Evolutionary conservation across 2,113 vertebrate species (phyloP).

Genomic region (Notothenia coriiceps): DNA sequence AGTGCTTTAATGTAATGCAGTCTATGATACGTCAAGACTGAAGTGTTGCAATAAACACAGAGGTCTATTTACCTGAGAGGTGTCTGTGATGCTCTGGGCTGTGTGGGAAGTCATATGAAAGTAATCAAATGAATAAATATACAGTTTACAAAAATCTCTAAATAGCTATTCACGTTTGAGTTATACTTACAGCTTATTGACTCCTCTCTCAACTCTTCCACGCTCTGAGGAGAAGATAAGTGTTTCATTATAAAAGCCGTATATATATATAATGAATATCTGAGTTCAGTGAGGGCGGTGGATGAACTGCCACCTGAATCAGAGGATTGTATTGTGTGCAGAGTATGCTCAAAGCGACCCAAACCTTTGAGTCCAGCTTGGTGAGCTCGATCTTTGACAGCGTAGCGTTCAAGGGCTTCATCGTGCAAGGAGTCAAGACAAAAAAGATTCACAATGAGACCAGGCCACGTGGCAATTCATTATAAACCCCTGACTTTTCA

Average conservation of each 20-base stretch:
- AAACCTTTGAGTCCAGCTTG: constrained; percentile 38
- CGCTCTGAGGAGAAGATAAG: constrained; percentile 51
- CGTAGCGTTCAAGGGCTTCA: constrained; percentile 49
- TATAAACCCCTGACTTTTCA: neutral
- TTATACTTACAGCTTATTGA: constrained; percentile 48
- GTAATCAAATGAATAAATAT: neutral
- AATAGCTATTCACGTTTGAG: neutral
- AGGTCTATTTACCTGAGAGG: constrained; percentile 46
- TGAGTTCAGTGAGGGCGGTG: neutral
- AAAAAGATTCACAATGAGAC: constrained; percentile 5
- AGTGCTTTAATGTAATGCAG: too few relatives aligned
- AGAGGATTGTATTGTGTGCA: neutral
- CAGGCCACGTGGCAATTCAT: neutral
- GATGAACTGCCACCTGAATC: neutral
- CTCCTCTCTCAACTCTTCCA: constrained; percentile 25
- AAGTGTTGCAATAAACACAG: neutral
- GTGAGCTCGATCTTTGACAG: constrained; percentile 11
- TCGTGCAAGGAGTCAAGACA: neutral
- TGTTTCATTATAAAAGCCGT: neutral
- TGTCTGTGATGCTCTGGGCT: constrained; percentile 33
- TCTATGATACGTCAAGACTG: neutral
- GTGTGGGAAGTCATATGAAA: constrained; percentile 10
- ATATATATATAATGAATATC: neutral
- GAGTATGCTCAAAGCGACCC: neutral
- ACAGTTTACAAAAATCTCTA: neutral